phyloP scores from a whole-genome alignment of 2,797 vertebrate species.

The Neomorphus geoffroyi region DNA sequence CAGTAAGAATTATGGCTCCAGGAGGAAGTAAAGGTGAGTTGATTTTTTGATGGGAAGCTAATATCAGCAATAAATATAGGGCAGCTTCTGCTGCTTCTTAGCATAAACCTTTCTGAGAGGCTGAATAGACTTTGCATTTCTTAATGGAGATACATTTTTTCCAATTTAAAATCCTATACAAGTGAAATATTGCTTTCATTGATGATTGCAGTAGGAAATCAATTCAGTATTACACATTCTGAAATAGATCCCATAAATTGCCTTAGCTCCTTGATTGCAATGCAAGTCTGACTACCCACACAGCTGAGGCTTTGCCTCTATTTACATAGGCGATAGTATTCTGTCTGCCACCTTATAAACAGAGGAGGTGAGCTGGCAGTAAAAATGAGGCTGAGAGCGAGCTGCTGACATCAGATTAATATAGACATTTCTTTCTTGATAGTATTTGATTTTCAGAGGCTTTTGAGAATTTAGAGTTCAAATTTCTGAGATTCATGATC shows the following conservation, averaged over 20 bases:
- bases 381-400: neutral
- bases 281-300: neutral
- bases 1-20: neutral
- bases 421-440: neutral
- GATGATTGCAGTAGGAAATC: neutral
- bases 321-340: neutral
- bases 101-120: neutral
- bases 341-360: neutral
- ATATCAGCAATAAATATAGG: neutral
- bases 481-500: neutral
- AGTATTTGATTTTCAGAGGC: constrained; percentile 26
- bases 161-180: constrained; percentile 19
- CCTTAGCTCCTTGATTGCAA: neutral
- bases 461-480: neutral
- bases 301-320: neutral
- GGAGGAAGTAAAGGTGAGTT: neutral
- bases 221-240: neutral
- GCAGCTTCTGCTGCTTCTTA: neutral
- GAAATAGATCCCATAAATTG: constrained; percentile 31
- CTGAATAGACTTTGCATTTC: neutral
- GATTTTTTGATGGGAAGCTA: neutral
- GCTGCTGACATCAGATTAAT: neutral
- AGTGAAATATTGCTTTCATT: constrained; percentile 28
- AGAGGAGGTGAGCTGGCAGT: neutral
- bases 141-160: constrained; percentile 21